Evolutionary conservation across 2,797 vertebrate genomes (phyloP).

Genomic region (Cossypha heuglini): DNA sequence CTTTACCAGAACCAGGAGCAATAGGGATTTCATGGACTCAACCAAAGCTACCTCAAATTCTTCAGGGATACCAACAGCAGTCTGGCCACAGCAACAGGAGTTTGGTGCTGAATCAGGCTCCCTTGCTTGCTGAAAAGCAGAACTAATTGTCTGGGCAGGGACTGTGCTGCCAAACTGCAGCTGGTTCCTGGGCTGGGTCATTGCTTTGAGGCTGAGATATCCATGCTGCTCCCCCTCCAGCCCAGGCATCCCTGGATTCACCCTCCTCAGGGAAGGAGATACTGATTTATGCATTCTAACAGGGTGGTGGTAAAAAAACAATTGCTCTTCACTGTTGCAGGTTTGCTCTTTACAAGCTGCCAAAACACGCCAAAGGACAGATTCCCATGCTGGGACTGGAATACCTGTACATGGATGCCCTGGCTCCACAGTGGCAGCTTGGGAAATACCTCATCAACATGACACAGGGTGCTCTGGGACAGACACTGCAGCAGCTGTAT

Average conservation of each 20-base stretch:
- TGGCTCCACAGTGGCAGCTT: slow-evolving; percentile 76
- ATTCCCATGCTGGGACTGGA: slow-evolving; percentile 79
- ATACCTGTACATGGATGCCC: slow-evolving; percentile 88
- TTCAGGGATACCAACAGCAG: background rate
- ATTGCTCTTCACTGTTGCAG: slow-evolving; percentile 65
- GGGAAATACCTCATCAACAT: slow-evolving; percentile 81
- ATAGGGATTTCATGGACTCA: background rate
- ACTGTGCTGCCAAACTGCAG: background rate
- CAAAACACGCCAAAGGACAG: slow-evolving; percentile 72
- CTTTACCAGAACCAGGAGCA: background rate
- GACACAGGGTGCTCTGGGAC: slow-evolving; percentile 79
- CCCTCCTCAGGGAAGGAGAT: background rate
- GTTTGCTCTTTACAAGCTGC: slow-evolving; percentile 92
- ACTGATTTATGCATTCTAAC: background rate
- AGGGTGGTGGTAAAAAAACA: background rate
- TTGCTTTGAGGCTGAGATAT: background rate
- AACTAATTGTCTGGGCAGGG: background rate
- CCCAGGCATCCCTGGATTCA: fast-evolving
- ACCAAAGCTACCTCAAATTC: background rate
- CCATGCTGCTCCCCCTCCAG: background rate
- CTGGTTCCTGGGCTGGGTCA: background rate
- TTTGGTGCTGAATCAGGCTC: background rate
- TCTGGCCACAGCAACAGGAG: background rate
- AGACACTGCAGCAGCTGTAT: slow-evolving; percentile 86
- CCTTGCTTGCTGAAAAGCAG: background rate